phyloP scores from a whole-genome alignment of 2,113 vertebrate genomes.

The Gymnocephalus cernua region DNA sequence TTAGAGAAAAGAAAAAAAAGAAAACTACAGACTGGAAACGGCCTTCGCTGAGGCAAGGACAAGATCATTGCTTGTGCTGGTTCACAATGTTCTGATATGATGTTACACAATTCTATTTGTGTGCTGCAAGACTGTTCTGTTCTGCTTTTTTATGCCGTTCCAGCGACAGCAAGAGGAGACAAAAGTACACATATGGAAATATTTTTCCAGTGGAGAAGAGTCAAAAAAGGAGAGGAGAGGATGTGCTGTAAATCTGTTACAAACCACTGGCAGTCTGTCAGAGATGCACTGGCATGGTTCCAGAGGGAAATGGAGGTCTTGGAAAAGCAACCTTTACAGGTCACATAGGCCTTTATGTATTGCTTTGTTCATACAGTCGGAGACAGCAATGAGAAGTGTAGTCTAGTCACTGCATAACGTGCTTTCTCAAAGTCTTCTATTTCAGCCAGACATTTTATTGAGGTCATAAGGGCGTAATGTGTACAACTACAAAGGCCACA shows the following conservation, averaged over 20 bases:
- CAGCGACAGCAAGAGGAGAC: slow-evolving; percentile 35
- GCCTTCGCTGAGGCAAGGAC: background rate
- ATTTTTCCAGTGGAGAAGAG: slow-evolving; percentile 70
- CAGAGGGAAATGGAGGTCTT: slow-evolving; percentile 33
- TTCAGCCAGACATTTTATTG: slow-evolving; percentile 31
- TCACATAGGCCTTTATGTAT: slow-evolving; percentile 34
- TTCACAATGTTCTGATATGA: slow-evolving; percentile 66
- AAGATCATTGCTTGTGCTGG: slow-evolving; percentile 1
- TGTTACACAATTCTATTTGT: slow-evolving; percentile 72
- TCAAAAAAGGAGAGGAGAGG: slow-evolving; percentile 57
- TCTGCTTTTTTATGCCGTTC: slow-evolving; percentile 60
- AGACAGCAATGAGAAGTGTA: slow-evolving; percentile 19
- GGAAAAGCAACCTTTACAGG: slow-evolving; percentile 36
- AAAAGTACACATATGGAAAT: slow-evolving; percentile 72
- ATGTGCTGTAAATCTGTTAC: slow-evolving; percentile 59
- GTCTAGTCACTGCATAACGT: background rate
- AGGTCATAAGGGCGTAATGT: slow-evolving; percentile 21
- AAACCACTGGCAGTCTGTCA: slow-evolving; percentile 57
- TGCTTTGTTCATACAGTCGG: slow-evolving; percentile 30
- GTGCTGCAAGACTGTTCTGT: slow-evolving; percentile 53
- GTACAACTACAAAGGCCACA: slow-evolving; percentile 51
- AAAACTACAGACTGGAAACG: slow-evolving; percentile 1
- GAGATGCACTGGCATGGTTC: slow-evolving; percentile 47
- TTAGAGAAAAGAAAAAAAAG: background rate
- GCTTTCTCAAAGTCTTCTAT: slow-evolving; percentile 15